A percentile compares a stretch with the other conserved stretches of the same genome.
Evolutionary conservation across 2,888 invertebrate species (phyloP).

Genomic region (Lasius platythorax): DNA sequence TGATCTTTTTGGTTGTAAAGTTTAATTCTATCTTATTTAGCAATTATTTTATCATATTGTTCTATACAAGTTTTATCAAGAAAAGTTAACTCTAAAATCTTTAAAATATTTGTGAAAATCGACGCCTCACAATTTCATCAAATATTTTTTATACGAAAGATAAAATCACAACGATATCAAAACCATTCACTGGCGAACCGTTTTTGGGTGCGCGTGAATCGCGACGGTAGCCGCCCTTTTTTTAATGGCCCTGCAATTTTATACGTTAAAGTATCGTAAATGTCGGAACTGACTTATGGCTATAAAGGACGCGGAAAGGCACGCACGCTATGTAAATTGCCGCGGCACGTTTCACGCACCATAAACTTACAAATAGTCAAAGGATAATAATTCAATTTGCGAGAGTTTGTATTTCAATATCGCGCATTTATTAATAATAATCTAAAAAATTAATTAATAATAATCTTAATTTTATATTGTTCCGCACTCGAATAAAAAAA

Average conservation of each 20-base stretch:
- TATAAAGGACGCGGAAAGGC: slow-evolving; percentile 53
- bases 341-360: slow-evolving; percentile 67
- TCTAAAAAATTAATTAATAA: slow-evolving; percentile 11
- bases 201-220: background rate
- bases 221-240: slow-evolving; percentile 38
- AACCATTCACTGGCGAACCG: background rate
- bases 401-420: slow-evolving; percentile 1
- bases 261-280: slow-evolving; percentile 55
- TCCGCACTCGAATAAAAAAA: background rate
- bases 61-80: background rate
- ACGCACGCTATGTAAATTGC: slow-evolving; percentile 62
- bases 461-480: background rate
- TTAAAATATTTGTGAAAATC: background rate
- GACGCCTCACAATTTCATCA: background rate
- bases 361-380: slow-evolving; percentile 70
- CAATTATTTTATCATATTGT: background rate
- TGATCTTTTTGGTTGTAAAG: background rate
- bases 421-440: slow-evolving; percentile 28
- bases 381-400: slow-evolving; percentile 56
- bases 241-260: slow-evolving; percentile 48
- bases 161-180: slow-evolving; percentile 1
- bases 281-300: slow-evolving; percentile 60
- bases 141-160: background rate
- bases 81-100: background rate
- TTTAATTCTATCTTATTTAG: background rate